Base-by-base conservation (phyloP, 2,888 invertebrate genomes). In the Flabesymbios commensalis region DNA sequence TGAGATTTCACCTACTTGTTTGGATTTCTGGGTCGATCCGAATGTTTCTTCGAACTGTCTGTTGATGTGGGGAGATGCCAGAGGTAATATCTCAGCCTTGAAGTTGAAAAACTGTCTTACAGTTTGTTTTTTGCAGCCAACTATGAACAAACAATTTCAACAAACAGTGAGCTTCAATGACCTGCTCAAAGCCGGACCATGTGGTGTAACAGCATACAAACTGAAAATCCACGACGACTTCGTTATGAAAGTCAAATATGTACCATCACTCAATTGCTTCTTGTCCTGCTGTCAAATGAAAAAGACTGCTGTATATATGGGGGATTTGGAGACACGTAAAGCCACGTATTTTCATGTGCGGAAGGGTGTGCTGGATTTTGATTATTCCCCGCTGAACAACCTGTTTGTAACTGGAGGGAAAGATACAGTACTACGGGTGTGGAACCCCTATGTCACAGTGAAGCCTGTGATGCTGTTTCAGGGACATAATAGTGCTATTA, bases 401-500 rank as follows among this genome's bases (percentile, higher is more conserved):
- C 67, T 78, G 10, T 69, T 80, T 24, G 76, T 76, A 4, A 78
- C 80, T 17, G 62, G 63, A n/a, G 90, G 92, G 4, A 88, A 90
- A 5, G 93, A 93, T 81, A 88, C 89, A 71, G 78, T 86, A 55
- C 86, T 91, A 28, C 87, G 91, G 36, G 84, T 91, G 54, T 93
- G 92, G 92, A 91, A 90, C 81, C 88, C 90, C 0, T 90, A 90
- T 77, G 88, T 90, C n/a, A 87, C 90, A 1, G 82, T 84, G 54
- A 88, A 88, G 73, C 87, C 90, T 0, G 87, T 84, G 42, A 85
- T 86, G 17, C 82, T 87, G 10, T 84, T 92, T 41, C 83, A 85
- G 41, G 91, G 91, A 0, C 92, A 92, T 79, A 88, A 47, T 36
- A 60, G 36, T 22, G 74, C 88, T 14, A 86, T 92, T 24, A 7